Conservation (phyloP, 2,113 vertebrate species). For the Apodemus speciosus region DNA sequence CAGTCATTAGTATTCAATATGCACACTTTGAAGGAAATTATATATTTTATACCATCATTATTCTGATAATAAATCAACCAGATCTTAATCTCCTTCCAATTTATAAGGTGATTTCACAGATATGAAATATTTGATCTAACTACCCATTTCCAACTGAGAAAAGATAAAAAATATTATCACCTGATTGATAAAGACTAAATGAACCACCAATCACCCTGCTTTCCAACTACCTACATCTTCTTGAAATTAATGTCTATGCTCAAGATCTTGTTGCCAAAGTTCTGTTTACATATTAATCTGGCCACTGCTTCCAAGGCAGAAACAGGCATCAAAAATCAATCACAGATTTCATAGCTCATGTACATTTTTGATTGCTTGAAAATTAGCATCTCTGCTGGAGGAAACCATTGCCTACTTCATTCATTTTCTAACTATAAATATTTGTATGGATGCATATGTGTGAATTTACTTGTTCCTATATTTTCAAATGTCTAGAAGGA, state of each 20-base stretch:
- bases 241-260: background rate
- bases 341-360: background rate
- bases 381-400: constrained; percentile 6
- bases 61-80: background rate
- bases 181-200: background rate
- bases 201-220: background rate
- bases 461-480: background rate
- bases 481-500: constrained; percentile 9
- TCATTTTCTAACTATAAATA: constrained; percentile 40
- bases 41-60: background rate
- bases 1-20: constrained; percentile 30
- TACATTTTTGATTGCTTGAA: constrained; percentile 33
- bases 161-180: background rate
- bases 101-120: background rate
- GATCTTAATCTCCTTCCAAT: background rate
- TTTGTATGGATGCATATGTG: background rate
- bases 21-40: constrained; percentile 19
- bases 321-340: constrained; percentile 14
- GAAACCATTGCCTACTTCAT: background rate
- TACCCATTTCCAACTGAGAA: background rate
- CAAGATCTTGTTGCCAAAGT: background rate
- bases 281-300: constrained; percentile 27
- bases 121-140: background rate
- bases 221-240: background rate
- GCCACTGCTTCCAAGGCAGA: background rate